phyloP scores from a whole-genome alignment of 2,797 vertebrate genomes.

The Xenentodon cancila region DNA sequence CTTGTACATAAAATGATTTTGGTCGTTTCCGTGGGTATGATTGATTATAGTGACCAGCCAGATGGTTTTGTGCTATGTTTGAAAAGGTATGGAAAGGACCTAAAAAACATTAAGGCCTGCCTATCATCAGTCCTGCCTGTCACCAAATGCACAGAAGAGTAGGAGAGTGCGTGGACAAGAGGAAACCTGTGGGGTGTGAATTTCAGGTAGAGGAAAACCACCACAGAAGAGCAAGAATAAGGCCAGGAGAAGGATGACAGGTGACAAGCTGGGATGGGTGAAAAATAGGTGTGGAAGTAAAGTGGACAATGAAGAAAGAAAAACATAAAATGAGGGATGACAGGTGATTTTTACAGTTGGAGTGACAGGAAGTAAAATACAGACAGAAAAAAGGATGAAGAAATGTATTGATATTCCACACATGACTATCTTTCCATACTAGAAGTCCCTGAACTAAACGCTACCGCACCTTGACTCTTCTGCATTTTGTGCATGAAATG shows the following conservation, averaged over 20 bases:
- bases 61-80: constrained; percentile 43
- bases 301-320: constrained; percentile 52
- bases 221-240: constrained; percentile 52
- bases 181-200: constrained; percentile 76
- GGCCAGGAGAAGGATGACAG: constrained; percentile 70
- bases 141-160: constrained; percentile 69
- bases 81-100: constrained; percentile 37
- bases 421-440: constrained; percentile 67
- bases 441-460: constrained; percentile 63
- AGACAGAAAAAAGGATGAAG: constrained; percentile 61
- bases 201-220: constrained; percentile 61
- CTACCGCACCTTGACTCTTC: constrained; percentile 54
- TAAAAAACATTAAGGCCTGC: constrained; percentile 53
- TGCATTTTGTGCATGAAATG: constrained; percentile 22
- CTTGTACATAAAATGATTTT: no score
- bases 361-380: constrained; percentile 66
- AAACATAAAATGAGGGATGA: constrained; percentile 58
- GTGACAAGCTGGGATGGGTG: constrained; percentile 59
- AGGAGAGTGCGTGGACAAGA: constrained; percentile 50
- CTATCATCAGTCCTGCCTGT: constrained; percentile 76
- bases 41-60: constrained; percentile 53
- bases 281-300: constrained; percentile 41
- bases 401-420: constrained; percentile 73
- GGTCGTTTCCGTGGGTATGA: constrained; percentile 17
- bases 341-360: constrained; percentile 72